A percentile compares a stretch with the other conserved stretches of the same genome.
Conservation (phyloP, 1,140 invertebrate genomes). For the Ruditapes philippinarum region DNA sequence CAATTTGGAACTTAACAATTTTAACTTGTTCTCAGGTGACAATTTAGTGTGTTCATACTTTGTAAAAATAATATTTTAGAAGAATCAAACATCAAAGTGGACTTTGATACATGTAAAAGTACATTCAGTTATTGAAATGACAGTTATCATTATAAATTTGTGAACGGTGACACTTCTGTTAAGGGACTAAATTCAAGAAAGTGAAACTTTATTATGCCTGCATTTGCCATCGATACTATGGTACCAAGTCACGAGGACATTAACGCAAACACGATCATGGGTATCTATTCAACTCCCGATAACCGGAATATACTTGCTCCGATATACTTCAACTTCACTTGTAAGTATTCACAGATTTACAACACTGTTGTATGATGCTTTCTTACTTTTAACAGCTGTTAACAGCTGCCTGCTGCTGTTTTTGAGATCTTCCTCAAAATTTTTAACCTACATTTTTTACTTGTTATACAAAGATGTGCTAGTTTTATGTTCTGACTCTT, state of each 20-base stretch:
- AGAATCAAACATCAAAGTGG: neutral
- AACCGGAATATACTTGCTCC: conserved; percentile 55
- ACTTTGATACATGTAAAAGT: neutral
- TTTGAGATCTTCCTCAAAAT: too few relatives aligned
- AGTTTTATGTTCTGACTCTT: too few relatives aligned
- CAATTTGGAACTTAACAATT: neutral
- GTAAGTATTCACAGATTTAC: conserved; percentile 52
- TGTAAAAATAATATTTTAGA: neutral
- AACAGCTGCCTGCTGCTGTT: too few relatives aligned
- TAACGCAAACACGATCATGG: conserved; percentile 50
- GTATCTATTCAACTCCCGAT: conserved; percentile 34
- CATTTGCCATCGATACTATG: conserved; percentile 49
- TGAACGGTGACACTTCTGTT: neutral
- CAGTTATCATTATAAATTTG: neutral
- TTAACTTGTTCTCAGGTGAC: neutral
- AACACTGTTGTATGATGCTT: neutral
- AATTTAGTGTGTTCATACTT: neutral
- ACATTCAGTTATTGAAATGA: neutral
- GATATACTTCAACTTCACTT: conserved; percentile 66
- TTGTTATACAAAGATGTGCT: too few relatives aligned
- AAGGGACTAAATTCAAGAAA: neutral
- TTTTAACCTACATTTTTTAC: too few relatives aligned
- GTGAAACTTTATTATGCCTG: conserved; percentile 22
- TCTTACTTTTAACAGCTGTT: too few relatives aligned
- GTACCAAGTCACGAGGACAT: conserved; percentile 53